phyloP scores from a whole-genome alignment of 2,888 invertebrate genomes.

The Eupithecia exiguata region DNA sequence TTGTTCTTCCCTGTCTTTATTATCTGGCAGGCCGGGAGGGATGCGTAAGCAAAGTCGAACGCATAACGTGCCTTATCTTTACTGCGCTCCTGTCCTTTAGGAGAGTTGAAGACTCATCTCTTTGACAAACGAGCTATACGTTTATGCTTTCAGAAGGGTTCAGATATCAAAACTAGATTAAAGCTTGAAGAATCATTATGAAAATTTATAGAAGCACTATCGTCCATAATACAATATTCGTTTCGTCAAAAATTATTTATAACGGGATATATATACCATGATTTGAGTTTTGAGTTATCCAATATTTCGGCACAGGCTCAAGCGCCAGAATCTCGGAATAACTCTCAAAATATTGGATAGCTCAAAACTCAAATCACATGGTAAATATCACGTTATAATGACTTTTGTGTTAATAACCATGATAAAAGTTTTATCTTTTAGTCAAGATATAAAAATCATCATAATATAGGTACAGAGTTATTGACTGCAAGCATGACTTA shows the following conservation, averaged over 20 bases:
- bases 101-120: constrained; percentile 25
- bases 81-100: constrained; percentile 22
- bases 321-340: no score
- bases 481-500: not conserved
- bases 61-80: constrained; percentile 31
- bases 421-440: no score
- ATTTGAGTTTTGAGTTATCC: no score
- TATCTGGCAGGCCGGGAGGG: constrained; percentile 15
- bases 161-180: not conserved
- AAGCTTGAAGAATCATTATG: not conserved
- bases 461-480: not conserved
- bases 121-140: constrained; percentile 20
- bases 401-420: no score
- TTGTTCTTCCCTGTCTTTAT: constrained; percentile 24
- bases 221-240: not conserved
- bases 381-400: no score
- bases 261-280: no score
- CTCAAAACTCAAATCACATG: no score
- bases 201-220: not conserved
- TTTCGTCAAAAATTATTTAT: not conserved
- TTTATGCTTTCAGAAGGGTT: constrained; percentile 2
- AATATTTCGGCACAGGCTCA: no score
- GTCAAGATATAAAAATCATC: not conserved
- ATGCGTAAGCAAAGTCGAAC: constrained; percentile 26
- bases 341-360: no score